Evolutionary conservation across 2,113 vertebrate species (phyloP), one percentile per base, ranked within the genome.

Genomic region (Hyperopisus bebe): DNA sequence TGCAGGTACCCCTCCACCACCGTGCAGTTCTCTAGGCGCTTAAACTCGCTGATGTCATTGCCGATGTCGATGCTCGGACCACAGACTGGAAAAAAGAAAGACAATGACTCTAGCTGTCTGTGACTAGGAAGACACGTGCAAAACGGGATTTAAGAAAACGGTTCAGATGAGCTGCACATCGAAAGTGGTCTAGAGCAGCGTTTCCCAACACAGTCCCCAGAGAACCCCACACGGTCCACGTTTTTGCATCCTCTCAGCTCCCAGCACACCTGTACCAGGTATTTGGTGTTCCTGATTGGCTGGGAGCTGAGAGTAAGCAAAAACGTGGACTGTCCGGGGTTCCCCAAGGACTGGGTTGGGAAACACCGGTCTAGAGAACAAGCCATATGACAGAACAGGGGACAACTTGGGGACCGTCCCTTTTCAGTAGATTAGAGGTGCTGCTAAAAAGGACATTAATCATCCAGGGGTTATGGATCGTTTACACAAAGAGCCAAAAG

Each of bases 1-100:
- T 97, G 98, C 86, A 99, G 96, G 95, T 96, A 99, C 5, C 98
- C 98, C 94, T 99, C 98, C 50, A 99, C 97, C 89, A 99, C 98
- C 0, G 98, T 99, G 89, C 98, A 99, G 96, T 99, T 98, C 94
- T 99, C 98, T 94, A 99, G 94, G 82, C 97, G 96, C 92, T 94
- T 97, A 91, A 99, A 96, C 94, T 99, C 96, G 0, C 95, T 95
- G 90, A 98, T 96, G 31, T 98, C 97, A 3, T 99, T 99, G 87
- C 98, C 97, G 94, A 99, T 98, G 94, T 99, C 98, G 0, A 99
- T 97, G n/a, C 97, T 96, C 0, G 97, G 98, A 91, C 97, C 96
- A 15, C 98, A 99, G 92, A 99, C 98, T 99, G 94, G 6, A 48
- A n/a, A 58, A 47, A 66, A 27, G n/a, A 66, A 11, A 66, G 9